phyloP scores from a whole-genome alignment of 2,113 vertebrate species.

The Oreochromis aureus region DNA sequence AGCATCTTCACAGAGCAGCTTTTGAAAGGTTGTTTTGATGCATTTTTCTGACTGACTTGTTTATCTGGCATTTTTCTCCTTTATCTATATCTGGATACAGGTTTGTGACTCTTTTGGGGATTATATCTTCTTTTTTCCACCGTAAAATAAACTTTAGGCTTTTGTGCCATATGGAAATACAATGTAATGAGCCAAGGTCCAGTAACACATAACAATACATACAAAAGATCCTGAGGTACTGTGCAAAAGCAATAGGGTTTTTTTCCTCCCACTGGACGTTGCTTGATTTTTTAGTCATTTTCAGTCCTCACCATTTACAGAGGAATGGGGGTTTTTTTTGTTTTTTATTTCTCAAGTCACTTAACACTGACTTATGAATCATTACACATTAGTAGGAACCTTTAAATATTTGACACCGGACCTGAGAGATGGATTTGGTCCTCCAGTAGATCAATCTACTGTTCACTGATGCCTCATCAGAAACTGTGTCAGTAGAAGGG shows the following conservation, averaged over 20 bases:
- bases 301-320: not conserved
- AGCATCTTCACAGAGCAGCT: not conserved
- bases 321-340: not conserved
- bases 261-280: fast-evolving
- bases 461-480: not conserved
- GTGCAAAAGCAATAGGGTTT: not conserved
- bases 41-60: not conserved
- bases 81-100: not conserved
- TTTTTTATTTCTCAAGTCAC: not conserved
- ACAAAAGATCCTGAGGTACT: not conserved
- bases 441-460: not conserved
- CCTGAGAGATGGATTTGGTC: not conserved
- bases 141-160: not conserved
- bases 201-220: not conserved
- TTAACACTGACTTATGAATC: not conserved
- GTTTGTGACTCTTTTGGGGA: not conserved
- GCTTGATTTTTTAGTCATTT: not conserved
- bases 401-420: not conserved
- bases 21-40: not conserved
- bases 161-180: not conserved
- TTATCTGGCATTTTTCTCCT: not conserved
- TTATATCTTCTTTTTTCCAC: not conserved
- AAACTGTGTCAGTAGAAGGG: not conserved
- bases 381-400: not conserved
- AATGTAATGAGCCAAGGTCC: not conserved